phyloP scores from a whole-genome alignment of 2,113 vertebrate species.

The Esox niger region DNA sequence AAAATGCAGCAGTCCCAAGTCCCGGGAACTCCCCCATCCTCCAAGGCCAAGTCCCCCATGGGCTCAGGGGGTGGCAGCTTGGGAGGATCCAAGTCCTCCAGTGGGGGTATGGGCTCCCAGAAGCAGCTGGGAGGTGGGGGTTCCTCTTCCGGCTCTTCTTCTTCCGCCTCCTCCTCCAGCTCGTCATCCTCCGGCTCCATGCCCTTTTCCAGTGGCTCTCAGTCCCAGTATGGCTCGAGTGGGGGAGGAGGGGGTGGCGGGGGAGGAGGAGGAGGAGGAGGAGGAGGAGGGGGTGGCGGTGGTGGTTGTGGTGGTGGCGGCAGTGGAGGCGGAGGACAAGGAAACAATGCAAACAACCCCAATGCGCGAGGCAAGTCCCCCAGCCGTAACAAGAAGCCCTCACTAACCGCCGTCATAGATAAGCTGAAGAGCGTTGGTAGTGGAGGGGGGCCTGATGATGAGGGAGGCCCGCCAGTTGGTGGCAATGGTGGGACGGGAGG shows the following conservation, averaged over 20 bases:
- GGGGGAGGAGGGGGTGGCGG: slow-evolving; percentile 78
- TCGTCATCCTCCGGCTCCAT: slow-evolving; percentile 77
- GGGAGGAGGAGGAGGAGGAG: slow-evolving; percentile 76
- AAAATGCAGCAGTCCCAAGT: slow-evolving; percentile 85
- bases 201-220: slow-evolving; percentile 74
- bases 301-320: slow-evolving; percentile 81
- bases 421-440: slow-evolving; percentile 96
- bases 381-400: slow-evolving; percentile 97
- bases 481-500: slow-evolving; percentile 77
- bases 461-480: slow-evolving; percentile 71
- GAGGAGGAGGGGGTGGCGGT: slow-evolving; percentile 74
- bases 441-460: slow-evolving; percentile 83
- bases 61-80: slow-evolving; percentile 86
- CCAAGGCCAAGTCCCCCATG: slow-evolving; percentile 96
- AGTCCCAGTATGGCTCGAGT: slow-evolving; percentile 82
- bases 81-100: slow-evolving; percentile 83
- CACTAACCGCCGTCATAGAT: slow-evolving; percentile 95
- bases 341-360: slow-evolving; percentile 77
- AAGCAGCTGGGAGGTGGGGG: slow-evolving; percentile 77
- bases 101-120: slow-evolving; percentile 83
- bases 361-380: slow-evolving; percentile 97
- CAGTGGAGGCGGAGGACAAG: slow-evolving; percentile 72
- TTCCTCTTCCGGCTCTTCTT: slow-evolving; percentile 67
- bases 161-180: slow-evolving; percentile 76
- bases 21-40: slow-evolving; percentile 91